A percentile compares a stretch with the other conserved stretches of the same genome.
Evolutionary conservation across 2,113 vertebrate genomes (phyloP).

Genomic region (Dinomys branickii): DNA sequence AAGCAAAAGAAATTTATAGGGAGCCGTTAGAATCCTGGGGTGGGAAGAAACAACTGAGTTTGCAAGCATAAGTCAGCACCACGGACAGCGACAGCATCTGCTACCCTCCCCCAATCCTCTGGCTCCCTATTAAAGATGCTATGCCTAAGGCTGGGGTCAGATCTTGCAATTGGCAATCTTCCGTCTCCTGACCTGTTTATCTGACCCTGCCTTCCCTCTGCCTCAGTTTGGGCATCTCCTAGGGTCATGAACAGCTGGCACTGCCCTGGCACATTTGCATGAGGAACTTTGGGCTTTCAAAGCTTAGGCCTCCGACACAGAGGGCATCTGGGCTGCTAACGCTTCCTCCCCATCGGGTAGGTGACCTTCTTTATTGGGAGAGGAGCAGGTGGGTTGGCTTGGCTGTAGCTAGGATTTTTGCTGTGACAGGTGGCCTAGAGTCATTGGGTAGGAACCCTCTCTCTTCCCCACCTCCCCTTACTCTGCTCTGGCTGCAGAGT

Average conservation of each 20-base stretch:
- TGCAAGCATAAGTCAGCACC: constrained; percentile 55
- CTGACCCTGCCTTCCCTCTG: constrained; percentile 48
- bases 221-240: constrained; percentile 42
- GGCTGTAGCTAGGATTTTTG: constrained; percentile 58
- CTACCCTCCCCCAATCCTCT: accelerated
- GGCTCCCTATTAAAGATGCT: not conserved
- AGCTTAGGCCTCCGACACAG: constrained; percentile 65
- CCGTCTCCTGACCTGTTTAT: constrained; percentile 55
- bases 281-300: constrained; percentile 49
- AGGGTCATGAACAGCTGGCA: constrained; percentile 74
- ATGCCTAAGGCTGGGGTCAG: not conserved
- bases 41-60: not conserved
- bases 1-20: not conserved
- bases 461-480: constrained; percentile 5
- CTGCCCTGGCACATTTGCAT: constrained; percentile 55
- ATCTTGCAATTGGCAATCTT: not conserved
- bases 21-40: not conserved
- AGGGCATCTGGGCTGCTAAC: constrained; percentile 76
- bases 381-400: constrained; percentile 75
- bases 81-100: not conserved
- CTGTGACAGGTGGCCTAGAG: constrained; percentile 79
- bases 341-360: constrained; percentile 72
- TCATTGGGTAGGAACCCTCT: constrained; percentile 50
- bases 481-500: constrained; percentile 58
- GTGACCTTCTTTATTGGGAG: constrained; percentile 77